phyloP scores from a whole-genome alignment of 2,797 vertebrate genomes.

The Danio kyathit region DNA sequence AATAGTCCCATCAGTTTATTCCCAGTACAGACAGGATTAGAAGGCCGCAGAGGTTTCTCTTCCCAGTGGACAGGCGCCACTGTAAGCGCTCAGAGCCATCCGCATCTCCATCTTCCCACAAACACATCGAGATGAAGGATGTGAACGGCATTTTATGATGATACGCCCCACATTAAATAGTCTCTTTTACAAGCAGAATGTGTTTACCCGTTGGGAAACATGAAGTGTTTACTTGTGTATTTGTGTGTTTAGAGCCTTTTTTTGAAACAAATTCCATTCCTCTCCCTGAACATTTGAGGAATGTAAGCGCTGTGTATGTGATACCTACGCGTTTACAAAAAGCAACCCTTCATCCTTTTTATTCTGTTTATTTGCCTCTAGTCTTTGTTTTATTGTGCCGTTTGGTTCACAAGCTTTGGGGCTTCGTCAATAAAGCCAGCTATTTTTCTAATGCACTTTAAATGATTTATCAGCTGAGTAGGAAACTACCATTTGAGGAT shows the following conservation, averaged over 20 bases:
- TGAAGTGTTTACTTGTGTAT: slow-evolving; percentile 64
- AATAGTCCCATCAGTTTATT: slow-evolving; percentile 71
- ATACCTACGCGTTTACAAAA: slow-evolving; percentile 20
- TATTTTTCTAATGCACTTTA: slow-evolving; percentile 25
- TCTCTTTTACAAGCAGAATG: slow-evolving; percentile 67
- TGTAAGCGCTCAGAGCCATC: slow-evolving; percentile 66
- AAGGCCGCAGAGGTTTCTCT: slow-evolving; percentile 68
- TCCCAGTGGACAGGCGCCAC: slow-evolving; percentile 74
- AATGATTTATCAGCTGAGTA: slow-evolving; percentile 35
- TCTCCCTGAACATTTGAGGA: slow-evolving; percentile 43
- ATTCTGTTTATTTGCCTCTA: slow-evolving; percentile 12
- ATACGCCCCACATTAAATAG: slow-evolving; percentile 62
- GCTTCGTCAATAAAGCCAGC: slow-evolving; percentile 12
- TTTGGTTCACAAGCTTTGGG: slow-evolving; percentile 26
- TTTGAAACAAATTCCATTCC: slow-evolving; percentile 46
- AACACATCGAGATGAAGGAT: slow-evolving; percentile 66
- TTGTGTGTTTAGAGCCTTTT: slow-evolving; percentile 62
- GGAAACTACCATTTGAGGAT: slow-evolving; percentile 25
- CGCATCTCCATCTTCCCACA: slow-evolving; percentile 65
- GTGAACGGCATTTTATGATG: slow-evolving; percentile 70
- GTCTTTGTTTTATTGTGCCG: slow-evolving; percentile 17
- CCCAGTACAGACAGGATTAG: slow-evolving; percentile 76
- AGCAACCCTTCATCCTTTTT: neutral
- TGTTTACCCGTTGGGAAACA: slow-evolving; percentile 71
- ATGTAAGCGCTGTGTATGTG: slow-evolving; percentile 3